phyloP scores from a whole-genome alignment of 92 coral and sea anemone genomes.

The Isaurus tuberculatus region DNA sequence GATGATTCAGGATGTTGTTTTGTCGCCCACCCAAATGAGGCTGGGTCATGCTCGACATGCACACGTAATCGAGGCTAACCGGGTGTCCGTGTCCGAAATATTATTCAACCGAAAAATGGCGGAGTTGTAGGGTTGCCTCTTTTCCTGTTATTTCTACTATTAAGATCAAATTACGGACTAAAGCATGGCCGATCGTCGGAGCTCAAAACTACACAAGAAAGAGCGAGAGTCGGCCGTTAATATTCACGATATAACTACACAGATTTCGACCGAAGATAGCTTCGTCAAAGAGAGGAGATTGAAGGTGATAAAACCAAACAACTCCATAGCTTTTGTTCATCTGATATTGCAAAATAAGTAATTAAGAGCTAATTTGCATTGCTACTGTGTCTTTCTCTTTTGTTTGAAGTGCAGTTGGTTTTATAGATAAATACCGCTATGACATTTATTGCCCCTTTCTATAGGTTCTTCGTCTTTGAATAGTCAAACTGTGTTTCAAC shows the following conservation, averaged over 20 bases:
- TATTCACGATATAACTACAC: slow-evolving; percentile 48
- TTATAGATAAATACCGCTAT: slow-evolving; percentile 8
- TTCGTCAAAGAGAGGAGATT: slow-evolving; percentile 65
- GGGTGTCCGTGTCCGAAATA: slow-evolving; percentile 9
- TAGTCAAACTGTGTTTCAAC: no score
- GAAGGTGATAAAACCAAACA: slow-evolving; percentile 76
- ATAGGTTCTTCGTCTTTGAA: neutral
- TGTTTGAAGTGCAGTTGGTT: slow-evolving; percentile 24
- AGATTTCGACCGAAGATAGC: slow-evolving; percentile 74
- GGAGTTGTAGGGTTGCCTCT: slow-evolving; percentile 2
- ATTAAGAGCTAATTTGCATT: slow-evolving; percentile 39
- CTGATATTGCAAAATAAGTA: slow-evolving; percentile 31
- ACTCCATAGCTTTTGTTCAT: slow-evolving; percentile 1
- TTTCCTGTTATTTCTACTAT: slow-evolving; percentile 27
- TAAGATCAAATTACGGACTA: slow-evolving; percentile 9
- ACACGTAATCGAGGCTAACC: slow-evolving; percentile 46
- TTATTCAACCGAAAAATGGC: slow-evolving; percentile 43
- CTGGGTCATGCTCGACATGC: neutral
- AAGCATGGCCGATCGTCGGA: slow-evolving; percentile 80
- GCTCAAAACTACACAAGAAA: slow-evolving; percentile 58
- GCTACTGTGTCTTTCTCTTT: slow-evolving; percentile 9
- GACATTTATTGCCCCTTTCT: slow-evolving; percentile 29
- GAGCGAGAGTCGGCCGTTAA: slow-evolving; percentile 78
- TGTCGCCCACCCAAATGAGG: slow-evolving; percentile 43
- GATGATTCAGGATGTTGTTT: slow-evolving; percentile 2